Base-by-base conservation (phyloP, 2,797 vertebrate species). In the Gallinago solitaria region DNA sequence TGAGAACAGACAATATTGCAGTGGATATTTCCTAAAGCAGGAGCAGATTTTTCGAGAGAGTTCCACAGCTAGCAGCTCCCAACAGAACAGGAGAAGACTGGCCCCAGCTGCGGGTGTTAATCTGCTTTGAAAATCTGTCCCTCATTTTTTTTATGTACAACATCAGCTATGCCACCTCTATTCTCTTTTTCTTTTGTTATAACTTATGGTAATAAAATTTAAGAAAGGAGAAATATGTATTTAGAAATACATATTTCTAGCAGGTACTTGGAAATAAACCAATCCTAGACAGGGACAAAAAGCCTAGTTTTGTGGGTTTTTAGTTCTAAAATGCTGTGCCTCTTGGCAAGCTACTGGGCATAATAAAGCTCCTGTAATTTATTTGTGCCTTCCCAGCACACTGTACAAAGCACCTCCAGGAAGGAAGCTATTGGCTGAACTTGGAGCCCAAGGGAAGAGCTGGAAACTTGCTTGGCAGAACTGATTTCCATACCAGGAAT, bases 401-500 rank as follows among this genome's bases (percentile, higher is more conserved):
- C 51, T n/a, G 50, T 32, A 69, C 74, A 89, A 94, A 97, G 80
- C 35, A 65, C 51, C 89, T 93, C 73, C 68, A 61, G 47, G 83
- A 90, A 59, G 37, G 65, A 74, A 47, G 57, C 81, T 30, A n/a
- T 47, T 85, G 95, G 95, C 86, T 81, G 92, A 93, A 97, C 35
- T 79, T 27, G 21, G 67, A 61, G 71, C 94, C 81, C 94, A 92
- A 63, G 63, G 95, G 77, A 90, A 95, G 83, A 83, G 41, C 45
- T 63, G 57, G n/a, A 43, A 93, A 83, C 57, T 97, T 95, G 71
- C 73, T 87, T 75, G 87, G 83, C 37, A 74, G 86, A 88, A 50
- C 70, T 88, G 82, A 95, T 97, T 97, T 97, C 95, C 93, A 96
- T 75, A 90, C 30, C 35, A 93, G 80, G 78, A 88, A 76, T 37